Evolutionary conservation across 1,140 invertebrate genomes (phyloP).

Genomic region (Acarapis woodi): DNA sequence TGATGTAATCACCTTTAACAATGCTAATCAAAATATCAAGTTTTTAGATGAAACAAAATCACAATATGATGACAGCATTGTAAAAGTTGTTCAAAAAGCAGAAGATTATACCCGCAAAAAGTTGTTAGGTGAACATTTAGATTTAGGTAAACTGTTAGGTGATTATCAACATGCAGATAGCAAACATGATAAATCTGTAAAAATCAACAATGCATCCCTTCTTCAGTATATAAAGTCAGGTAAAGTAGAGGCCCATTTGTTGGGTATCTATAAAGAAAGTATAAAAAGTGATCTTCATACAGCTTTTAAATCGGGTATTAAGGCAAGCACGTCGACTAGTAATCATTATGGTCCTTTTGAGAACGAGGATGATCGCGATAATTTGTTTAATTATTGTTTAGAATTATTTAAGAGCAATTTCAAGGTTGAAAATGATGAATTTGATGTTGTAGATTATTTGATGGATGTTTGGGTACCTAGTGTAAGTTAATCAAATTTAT

Average conservation of each 20-base stretch:
- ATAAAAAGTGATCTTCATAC: conserved; percentile 4
- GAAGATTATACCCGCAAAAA: conserved; percentile 7
- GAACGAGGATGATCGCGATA: conserved; percentile 10
- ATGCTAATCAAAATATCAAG: conserved; percentile 7
- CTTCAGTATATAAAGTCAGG: conserved; percentile 5
- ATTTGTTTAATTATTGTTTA: conserved; percentile 9
- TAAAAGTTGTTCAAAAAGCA: conserved; percentile 6
- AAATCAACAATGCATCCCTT: conserved; percentile 2
- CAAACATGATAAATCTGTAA: background rate
- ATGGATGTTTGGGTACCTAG: conserved; percentile 11
- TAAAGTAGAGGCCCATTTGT: conserved; percentile 4
- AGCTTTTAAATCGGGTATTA: conserved; percentile 3
- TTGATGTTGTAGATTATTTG: conserved; percentile 8
- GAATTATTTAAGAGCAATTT: conserved; percentile 8
- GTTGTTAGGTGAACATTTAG: conserved; percentile 5
- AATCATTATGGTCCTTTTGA: conserved; percentile 9
- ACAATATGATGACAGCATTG: background rate
- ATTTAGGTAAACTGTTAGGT: conserved; percentile 4
- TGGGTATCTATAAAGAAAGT: conserved; percentile 2
- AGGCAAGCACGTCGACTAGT: conserved; percentile 1
- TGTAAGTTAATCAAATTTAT: too few species aligned
- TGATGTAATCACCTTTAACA: conserved; percentile 1
- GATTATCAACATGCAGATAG: background rate
- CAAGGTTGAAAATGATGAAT: conserved; percentile 1
- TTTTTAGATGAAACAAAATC: conserved; percentile 2